These are phyloP conservation scores for Keiferia lycopersicella DNA, from an alignment of 2,888 invertebrate genomes.

Conservation along the genomic window DNA sequence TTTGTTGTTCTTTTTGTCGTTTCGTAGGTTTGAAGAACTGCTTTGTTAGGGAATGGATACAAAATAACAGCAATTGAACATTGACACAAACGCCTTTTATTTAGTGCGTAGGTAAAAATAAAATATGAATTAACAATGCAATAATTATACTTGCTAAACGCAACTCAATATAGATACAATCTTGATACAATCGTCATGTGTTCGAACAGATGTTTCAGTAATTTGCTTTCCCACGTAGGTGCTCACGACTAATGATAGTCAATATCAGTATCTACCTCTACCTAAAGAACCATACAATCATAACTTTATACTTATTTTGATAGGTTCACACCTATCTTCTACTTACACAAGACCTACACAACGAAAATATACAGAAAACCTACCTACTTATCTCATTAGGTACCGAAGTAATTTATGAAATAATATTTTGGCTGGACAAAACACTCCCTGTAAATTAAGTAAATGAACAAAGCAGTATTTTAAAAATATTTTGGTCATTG, in stretches of 20 bases:
- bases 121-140: constrained; percentile 7
- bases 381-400: no score
- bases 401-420: no score
- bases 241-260: no score
- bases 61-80: constrained; percentile 21
- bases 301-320: not conserved
- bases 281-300: not conserved
- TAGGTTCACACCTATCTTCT: not conserved
- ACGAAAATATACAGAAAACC: no score
- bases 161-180: constrained; percentile 39
- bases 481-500: no score
- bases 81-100: constrained; percentile 2
- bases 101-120: not conserved
- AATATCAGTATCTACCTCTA: not conserved
- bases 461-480: no score
- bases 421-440: no score
- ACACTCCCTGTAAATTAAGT: no score
- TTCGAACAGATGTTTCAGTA: constrained; percentile 45
- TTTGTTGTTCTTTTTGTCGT: not conserved
- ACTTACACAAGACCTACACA: not conserved
- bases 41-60: not conserved
- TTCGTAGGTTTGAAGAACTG: not conserved
- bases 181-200: constrained; percentile 45
- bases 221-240: constrained; percentile 24
- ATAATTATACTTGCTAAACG: constrained; percentile 12